A percentile compares a stretch with the other conserved stretches of the same genome.
Conservation (phyloP, 2,888 invertebrate species). For the Cremastinae sp. region DNA sequence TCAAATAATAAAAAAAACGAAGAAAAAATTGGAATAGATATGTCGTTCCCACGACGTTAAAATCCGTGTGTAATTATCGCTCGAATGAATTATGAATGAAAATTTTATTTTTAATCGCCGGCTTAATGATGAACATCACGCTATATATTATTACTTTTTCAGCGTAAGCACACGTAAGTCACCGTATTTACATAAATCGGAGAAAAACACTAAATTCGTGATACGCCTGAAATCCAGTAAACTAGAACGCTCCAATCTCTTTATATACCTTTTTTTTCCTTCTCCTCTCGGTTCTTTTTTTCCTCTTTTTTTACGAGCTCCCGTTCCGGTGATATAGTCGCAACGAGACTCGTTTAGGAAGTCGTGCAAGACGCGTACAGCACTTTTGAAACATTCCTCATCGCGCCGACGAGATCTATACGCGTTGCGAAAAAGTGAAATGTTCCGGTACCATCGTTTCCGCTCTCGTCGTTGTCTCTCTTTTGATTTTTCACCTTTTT, state of each 20-base stretch:
- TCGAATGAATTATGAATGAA: constrained; percentile 67
- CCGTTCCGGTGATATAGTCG: constrained; percentile 59
- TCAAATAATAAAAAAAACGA: constrained; percentile 20
- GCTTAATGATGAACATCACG: constrained; percentile 63
- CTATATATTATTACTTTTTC: constrained; percentile 49
- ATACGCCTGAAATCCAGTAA: not conserved
- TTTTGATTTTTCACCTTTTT: constrained; percentile 52
- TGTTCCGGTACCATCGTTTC: constrained; percentile 69
- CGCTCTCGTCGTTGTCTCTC: constrained; percentile 49
- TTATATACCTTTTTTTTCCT: constrained; percentile 51
- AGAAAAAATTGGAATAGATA: not conserved
- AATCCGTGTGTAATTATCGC: constrained; percentile 63
- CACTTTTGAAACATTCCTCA: constrained; percentile 70
- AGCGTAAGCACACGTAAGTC: not conserved
- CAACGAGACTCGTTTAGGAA: constrained; percentile 66
- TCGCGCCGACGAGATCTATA: constrained; percentile 46
- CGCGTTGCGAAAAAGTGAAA: constrained; percentile 77
- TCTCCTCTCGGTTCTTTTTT: constrained; percentile 28
- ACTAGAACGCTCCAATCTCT: constrained; percentile 6
- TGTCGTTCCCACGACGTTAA: constrained; percentile 63
- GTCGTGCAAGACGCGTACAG: constrained; percentile 70
- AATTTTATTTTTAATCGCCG: constrained; percentile 64
- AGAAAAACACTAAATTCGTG: not conserved
- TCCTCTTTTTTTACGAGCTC: constrained; percentile 44
- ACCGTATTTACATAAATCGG: constrained; percentile 1